Evolutionary conservation across 2,113 vertebrate genomes (phyloP).

Genomic region (Pteruthius melanotis): DNA sequence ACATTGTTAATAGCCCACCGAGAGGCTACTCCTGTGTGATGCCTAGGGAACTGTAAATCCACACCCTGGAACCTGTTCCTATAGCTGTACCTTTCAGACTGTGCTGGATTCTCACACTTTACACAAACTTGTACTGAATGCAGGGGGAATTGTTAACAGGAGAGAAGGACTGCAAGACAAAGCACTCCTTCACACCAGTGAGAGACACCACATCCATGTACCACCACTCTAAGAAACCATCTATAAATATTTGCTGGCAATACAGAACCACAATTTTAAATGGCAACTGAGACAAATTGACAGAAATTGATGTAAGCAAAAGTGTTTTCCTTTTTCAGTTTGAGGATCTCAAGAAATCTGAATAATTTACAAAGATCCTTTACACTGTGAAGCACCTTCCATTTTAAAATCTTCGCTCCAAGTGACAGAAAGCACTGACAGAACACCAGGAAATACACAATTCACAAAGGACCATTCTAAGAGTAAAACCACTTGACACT

Average conservation of each 20-base stretch:
- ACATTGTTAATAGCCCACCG: not conserved
- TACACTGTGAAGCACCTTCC: not conserved
- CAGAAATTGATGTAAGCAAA: not conserved
- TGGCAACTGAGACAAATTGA: not conserved
- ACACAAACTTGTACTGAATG: not conserved
- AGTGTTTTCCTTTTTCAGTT: not conserved
- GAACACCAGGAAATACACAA: not conserved
- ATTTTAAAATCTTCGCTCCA: not conserved
- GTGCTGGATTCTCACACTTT: not conserved
- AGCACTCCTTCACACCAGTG: not conserved
- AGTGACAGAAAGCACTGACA: not conserved
- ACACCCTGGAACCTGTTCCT: not conserved
- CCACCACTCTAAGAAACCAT: not conserved
- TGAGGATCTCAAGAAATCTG: not conserved
- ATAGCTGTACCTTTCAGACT: not conserved
- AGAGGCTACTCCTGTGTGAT: not conserved
- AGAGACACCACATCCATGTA: not conserved
- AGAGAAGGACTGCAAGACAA: not conserved
- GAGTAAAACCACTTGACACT: not conserved
- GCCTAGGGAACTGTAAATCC: not conserved
- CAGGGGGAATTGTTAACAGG: fast-evolving
- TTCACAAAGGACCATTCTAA: not conserved
- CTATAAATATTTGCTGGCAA: not conserved
- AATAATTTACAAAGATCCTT: not conserved
- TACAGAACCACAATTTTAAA: not conserved